Conservation (phyloP, 2,113 vertebrate genomes). For the Greenwoodochromis staneri region DNA sequence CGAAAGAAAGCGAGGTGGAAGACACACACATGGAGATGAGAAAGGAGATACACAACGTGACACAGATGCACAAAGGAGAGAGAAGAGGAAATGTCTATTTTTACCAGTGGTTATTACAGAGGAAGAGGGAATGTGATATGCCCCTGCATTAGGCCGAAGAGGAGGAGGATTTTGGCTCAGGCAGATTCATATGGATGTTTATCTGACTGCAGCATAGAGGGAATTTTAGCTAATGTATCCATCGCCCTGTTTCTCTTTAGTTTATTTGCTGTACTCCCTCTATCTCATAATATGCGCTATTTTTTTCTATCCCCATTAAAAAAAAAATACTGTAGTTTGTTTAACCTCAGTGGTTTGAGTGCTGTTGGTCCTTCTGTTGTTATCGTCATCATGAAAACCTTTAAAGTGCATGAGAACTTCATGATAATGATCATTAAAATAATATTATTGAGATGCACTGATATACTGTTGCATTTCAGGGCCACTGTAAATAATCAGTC, state of each 20-base stretch:
- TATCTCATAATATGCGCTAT: not conserved
- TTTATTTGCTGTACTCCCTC: not conserved
- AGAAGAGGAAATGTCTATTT: constrained; percentile 56
- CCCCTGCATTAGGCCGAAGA: constrained; percentile 4
- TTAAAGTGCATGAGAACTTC: not conserved
- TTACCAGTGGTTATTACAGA: constrained; percentile 28
- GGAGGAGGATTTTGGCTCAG: constrained; percentile 9
- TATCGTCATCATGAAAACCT: not conserved
- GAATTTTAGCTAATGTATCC: constrained; percentile 35
- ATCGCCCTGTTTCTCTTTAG: not conserved
- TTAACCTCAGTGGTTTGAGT: not conserved
- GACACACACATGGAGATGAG: constrained; percentile 17
- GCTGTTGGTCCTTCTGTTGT: not conserved
- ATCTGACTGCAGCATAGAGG: constrained; percentile 30
- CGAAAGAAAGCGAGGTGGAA: constrained; percentile 21
- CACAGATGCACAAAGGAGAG: not conserved
- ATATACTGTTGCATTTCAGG: not conserved
- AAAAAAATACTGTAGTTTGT: not conserved
- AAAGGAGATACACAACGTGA: constrained; percentile 17
- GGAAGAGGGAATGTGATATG: constrained; percentile 35
- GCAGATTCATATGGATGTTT: constrained; percentile 17
- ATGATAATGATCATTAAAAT: not conserved
- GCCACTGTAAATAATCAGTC: not conserved
- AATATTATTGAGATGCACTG: not conserved
- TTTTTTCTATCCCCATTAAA: not conserved